Percentiles rank a stretch among this genome's conserved stretches.
Conservation (phyloP, 2,797 vertebrate genomes). For the Pangasius djambal region DNA sequence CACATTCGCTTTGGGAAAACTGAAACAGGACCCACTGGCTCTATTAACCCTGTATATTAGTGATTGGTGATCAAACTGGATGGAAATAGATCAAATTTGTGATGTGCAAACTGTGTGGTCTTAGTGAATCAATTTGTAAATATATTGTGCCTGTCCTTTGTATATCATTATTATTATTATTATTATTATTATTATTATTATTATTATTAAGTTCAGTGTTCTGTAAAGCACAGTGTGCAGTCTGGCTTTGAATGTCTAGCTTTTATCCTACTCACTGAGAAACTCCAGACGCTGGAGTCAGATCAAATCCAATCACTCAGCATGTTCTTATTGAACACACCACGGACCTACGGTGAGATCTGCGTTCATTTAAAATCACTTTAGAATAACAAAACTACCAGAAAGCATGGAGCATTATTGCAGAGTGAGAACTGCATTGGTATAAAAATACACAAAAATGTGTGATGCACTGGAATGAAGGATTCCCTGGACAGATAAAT, state of each 20-base stretch:
- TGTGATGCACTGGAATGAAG: constrained; percentile 11
- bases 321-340: neutral
- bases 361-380: neutral
- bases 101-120: constrained; percentile 26
- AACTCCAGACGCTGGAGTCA: constrained; percentile 34
- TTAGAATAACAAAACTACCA: neutral
- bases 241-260: constrained; percentile 57
- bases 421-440: neutral
- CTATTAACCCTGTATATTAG: constrained; percentile 57
- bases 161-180: constrained; percentile 26
- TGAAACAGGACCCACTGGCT: constrained; percentile 38
- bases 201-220: neutral
- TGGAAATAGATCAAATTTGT: constrained; percentile 35
- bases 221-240: constrained; percentile 55
- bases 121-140: neutral
- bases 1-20: constrained; percentile 48
- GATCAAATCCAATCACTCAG: constrained; percentile 4
- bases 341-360: constrained; percentile 14
- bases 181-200: constrained; percentile 4
- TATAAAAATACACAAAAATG: neutral
- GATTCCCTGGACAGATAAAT: neutral
- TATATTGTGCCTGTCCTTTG: constrained; percentile 37
- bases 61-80: constrained; percentile 59
- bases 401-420: constrained; percentile 10
- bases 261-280: constrained; percentile 36